Percentiles rank a stretch among this genome's conserved stretches.
These are phyloP conservation scores for Deroplatys truncata DNA, from an alignment of 2,888 invertebrate genomes.

Conservation along the genomic window DNA sequence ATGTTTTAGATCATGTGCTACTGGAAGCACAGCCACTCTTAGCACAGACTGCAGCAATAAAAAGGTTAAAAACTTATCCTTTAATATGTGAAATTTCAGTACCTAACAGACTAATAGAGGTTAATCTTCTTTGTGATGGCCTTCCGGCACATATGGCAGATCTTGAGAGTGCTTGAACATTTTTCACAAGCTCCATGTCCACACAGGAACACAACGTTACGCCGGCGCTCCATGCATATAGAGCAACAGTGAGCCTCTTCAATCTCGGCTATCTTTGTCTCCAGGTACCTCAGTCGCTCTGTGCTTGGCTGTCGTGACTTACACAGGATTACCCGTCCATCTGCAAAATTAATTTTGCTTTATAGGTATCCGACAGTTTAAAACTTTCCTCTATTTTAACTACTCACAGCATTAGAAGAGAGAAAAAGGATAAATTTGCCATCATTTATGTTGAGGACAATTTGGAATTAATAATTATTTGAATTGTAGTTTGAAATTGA, in stretches of 20 bases:
- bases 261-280: slow-evolving; percentile 77
- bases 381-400: neutral
- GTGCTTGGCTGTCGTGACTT: slow-evolving; percentile 57
- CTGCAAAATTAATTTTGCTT: slow-evolving; percentile 37
- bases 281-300: slow-evolving; percentile 63
- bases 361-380: neutral
- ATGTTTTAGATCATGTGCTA: no score
- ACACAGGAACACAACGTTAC: slow-evolving; percentile 82
- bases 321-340: slow-evolving; percentile 42
- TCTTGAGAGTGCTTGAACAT: slow-evolving; percentile 75
- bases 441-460: neutral
- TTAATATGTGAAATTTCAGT: neutral
- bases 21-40: neutral
- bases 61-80: no score
- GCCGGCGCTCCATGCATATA: slow-evolving; percentile 81
- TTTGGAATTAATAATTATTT: no score
- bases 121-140: slow-evolving; percentile 70
- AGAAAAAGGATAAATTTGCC: slow-evolving; percentile 33
- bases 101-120: slow-evolving; percentile 44
- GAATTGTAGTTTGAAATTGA: no score
- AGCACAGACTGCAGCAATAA: no score
- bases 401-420: slow-evolving; percentile 46
- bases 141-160: slow-evolving; percentile 83
- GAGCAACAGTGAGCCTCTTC: slow-evolving; percentile 83
- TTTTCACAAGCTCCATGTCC: slow-evolving; percentile 81